Conservation (phyloP, 37 sponge, comb jelly and placozoan species). For the Aphrocallistes beatrix region DNA sequence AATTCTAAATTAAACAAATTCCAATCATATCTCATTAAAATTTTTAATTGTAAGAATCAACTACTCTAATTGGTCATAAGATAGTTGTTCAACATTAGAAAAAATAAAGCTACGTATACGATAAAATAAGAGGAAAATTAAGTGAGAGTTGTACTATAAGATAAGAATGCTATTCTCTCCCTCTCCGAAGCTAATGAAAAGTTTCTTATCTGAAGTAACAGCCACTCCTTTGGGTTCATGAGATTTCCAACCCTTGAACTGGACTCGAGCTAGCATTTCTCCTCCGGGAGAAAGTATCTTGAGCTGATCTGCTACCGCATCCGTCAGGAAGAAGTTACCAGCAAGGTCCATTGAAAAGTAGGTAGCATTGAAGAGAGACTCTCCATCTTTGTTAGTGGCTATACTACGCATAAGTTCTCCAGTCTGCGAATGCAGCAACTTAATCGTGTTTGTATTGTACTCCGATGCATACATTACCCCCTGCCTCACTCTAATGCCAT, state of each 20-base stretch:
- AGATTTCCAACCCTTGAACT: background rate
- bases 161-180: slow-evolving; percentile 3
- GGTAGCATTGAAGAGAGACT: background rate
- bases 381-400: background rate
- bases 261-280: background rate
- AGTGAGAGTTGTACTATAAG: too few relatives aligned
- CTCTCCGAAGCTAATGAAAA: background rate
- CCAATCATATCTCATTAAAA: too few relatives aligned
- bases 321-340: background rate
- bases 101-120: too few relatives aligned
- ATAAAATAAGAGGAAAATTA: too few relatives aligned
- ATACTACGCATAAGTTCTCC: background rate
- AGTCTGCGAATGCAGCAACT: background rate
- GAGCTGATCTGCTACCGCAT: background rate
- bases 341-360: background rate
- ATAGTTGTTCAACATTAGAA: too few relatives aligned
- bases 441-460: background rate
- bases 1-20: too few relatives aligned
- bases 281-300: background rate
- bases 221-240: background rate
- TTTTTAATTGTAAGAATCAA: too few relatives aligned
- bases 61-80: too few relatives aligned
- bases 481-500: background rate
- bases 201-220: background rate
- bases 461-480: background rate